Base-by-base conservation (phyloP, 2,888 invertebrate species). In the Diaprepes abbreviatus region DNA sequence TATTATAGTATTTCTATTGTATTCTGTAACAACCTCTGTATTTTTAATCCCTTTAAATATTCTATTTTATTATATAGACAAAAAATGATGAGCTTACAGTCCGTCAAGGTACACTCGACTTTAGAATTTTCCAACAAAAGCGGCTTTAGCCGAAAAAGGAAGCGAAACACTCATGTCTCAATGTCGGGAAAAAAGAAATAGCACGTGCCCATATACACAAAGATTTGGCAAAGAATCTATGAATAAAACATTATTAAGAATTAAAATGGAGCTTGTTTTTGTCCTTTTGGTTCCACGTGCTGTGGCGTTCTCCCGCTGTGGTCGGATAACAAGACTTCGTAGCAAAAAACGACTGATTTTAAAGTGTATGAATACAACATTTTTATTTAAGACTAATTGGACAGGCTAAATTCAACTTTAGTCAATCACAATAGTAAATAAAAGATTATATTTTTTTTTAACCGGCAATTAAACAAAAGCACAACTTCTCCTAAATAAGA, bases 181-280 rank as follows among this genome's bases (percentile, higher is more conserved):
- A 58, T 62, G 64, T 28, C 19, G 59, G 12, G 57, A 66, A 71
- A 70, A 71, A 71, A 66, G 36, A 33, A 48, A 64, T 35, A 60
- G 78, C 79, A 76, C 78, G 78, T 78, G 79, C 75, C 77, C 78
- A 77, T 78, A 78, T 74, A 74, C 72, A 75, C 71, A 65, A 73
- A 77, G 76, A 76, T 78, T 78, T 74, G 77, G 76, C 71, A 58
- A 70, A 67, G 71, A 71, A 71, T 72, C 73, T 66, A 79, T 81
- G 80, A 80, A 81, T 81, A 50, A 71, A 71, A 71, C 63, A 71
- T 71, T 19, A 33, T 62, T 48, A 35, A 62, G 52, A 58, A 63
- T 58, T 66, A 60, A 71, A 71, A 50, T 58, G 63, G 50, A 50
- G 35, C 55, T 71, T 38, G 65, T 71, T 66, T 70, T 66, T 63